Conservation (phyloP, 2,113 vertebrate species). For the Dendropsophus ebraccatus region DNA sequence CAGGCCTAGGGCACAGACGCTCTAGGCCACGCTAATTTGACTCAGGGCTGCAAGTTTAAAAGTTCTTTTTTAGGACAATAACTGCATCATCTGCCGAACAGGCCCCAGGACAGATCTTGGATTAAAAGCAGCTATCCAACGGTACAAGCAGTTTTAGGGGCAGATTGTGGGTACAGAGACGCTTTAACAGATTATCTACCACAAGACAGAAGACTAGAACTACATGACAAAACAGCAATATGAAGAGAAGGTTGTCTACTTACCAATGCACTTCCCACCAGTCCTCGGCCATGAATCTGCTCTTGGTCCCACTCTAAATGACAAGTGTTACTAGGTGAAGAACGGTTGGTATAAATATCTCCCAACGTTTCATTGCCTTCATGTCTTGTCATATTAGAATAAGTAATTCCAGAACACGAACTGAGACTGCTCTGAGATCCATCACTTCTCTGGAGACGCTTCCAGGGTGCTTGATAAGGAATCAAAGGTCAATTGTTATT, state of each 20-base stretch:
- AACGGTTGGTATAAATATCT: background rate
- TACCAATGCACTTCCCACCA: background rate
- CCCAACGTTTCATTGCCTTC: background rate
- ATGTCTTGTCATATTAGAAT: background rate
- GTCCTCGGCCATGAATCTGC: background rate
- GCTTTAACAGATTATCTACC: too few relatives aligned
- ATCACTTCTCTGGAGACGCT: background rate
- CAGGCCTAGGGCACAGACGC: too few relatives aligned
- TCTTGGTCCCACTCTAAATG: background rate
- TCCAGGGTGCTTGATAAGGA: slow-evolving; percentile 9
- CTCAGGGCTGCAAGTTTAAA: too few relatives aligned
- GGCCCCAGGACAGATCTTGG: too few relatives aligned
- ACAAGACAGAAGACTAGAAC: background rate
- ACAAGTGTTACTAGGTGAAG: background rate
- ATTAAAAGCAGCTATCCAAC: too few relatives aligned
- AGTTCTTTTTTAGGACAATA: too few relatives aligned
- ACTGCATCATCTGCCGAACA: too few relatives aligned
- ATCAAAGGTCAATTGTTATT: background rate
- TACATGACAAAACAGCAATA: background rate
- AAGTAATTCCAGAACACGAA: background rate
- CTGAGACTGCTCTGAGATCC: slow-evolving; percentile 27
- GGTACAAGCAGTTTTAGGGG: too few relatives aligned
- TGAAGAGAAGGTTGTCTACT: background rate
- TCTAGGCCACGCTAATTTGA: too few relatives aligned
- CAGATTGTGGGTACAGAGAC: too few relatives aligned